Base-by-base conservation (phyloP, 2,113 vertebrate genomes). In the Lates calcarifer region DNA sequence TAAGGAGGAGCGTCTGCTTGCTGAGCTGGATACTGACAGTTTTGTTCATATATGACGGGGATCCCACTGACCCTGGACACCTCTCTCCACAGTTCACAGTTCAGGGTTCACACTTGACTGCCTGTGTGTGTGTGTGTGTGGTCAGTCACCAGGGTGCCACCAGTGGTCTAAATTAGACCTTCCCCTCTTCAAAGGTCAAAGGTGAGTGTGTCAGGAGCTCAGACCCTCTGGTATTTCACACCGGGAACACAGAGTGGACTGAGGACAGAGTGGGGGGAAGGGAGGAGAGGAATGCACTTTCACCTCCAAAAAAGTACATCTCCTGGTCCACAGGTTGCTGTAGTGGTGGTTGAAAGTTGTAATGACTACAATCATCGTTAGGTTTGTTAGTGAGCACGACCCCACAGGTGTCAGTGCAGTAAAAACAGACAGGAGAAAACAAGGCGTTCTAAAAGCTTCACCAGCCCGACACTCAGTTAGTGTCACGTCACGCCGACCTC, bases 161-260 rank as follows among this genome's bases (percentile, higher is more conserved):
- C 49, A 79, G 60, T 20, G 53, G 41, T 79, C 83, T 88, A 78
- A 89, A 90, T 89, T 71, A 87, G 86, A 86, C 28, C 45, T 57
- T 87, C 68, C 61, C 74, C 47, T 89, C 73, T 51, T 35, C 35
- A 89, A n/a, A 85, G 91, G 90, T 91, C 87, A 90, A 37, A 76
- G 79, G 87, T 81, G 83, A 82, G 24, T 15, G 75, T 82, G 79
- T 92, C 88, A 78, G 83, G 67, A 71, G 85, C 29, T 62, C 74
- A 69, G 83, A 83, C 51, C 76, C 74, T 77, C 79, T 87, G 93
- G 88, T 85, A 92, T 94, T 92, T 95, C 86, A 89, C 92, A 93
- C 83, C 12, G 2, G n/a, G 62, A 77, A 68, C 61, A 67, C 37
- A 74, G 74, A 83, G 45, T 45, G 58, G 64, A 81, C 65, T 22